These are phyloP conservation scores for Oxystoma pomonae DNA, from an alignment of 2,888 invertebrate genomes.

Conservation along the genomic window DNA sequence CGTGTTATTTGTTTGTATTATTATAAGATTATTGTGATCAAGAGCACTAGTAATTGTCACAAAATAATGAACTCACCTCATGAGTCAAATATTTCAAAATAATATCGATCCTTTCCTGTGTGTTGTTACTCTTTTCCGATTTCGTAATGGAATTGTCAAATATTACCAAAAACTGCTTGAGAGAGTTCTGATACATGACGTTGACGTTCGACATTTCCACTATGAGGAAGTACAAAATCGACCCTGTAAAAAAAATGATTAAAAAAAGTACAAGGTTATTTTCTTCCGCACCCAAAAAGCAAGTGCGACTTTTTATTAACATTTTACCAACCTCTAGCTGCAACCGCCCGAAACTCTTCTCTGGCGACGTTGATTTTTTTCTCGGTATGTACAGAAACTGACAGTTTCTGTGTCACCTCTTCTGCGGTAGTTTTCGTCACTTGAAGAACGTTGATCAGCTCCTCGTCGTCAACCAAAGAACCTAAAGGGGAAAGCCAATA, in stretches of 20 bases:
- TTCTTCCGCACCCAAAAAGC: too few species aligned
- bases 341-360: constrained; percentile 94
- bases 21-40: too few species aligned
- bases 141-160: constrained; percentile 93
- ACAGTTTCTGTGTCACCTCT: constrained; percentile 91
- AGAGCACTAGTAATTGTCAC: too few species aligned
- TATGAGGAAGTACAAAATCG: constrained; percentile 91
- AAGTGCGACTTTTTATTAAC: too few species aligned
- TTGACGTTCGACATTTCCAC: constrained; percentile 97
- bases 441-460: constrained; percentile 83
- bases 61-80: constrained; percentile 59
- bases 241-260: constrained; percentile 51
- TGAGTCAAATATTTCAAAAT: constrained; percentile 86
- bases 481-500: too few species aligned
- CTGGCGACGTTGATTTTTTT: constrained; percentile 89
- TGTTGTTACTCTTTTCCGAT: constrained; percentile 79
- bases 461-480: constrained; percentile 93
- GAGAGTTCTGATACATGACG: constrained; percentile 94
- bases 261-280: too few species aligned
- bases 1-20: too few species aligned
- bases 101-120: constrained; percentile 82
- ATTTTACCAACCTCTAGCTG: constrained; percentile 79
- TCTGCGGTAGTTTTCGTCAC: constrained; percentile 81
- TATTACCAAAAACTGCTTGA: constrained; percentile 89
- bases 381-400: constrained; percentile 90